phyloP scores from a whole-genome alignment of 2,888 invertebrate species.

The Lottia gigantea region DNA sequence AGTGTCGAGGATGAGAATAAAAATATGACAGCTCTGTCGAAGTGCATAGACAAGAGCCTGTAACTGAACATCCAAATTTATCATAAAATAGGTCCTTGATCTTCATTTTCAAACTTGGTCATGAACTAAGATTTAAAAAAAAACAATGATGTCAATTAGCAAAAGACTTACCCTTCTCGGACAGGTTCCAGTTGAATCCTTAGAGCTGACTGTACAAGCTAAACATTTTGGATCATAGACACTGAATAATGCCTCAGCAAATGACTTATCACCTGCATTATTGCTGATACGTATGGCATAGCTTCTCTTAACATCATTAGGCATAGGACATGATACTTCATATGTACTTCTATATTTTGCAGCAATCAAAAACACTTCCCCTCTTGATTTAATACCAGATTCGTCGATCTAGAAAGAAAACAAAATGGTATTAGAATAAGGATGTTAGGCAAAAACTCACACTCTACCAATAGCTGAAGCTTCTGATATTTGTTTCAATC shows the following conservation, averaged over 20 bases:
- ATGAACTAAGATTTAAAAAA: no score
- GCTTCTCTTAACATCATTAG: slow-evolving; percentile 26
- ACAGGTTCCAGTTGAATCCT: slow-evolving; percentile 28
- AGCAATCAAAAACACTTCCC: neutral
- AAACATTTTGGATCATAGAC: slow-evolving; percentile 33
- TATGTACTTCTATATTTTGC: slow-evolving; percentile 29
- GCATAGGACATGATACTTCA: slow-evolving; percentile 31
- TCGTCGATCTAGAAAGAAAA: slow-evolving; percentile 23
- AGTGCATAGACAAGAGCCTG: no score
- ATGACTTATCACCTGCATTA: slow-evolving; percentile 23
- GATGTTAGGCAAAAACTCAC: no score
- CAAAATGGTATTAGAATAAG: no score
- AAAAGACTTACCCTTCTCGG: slow-evolving; percentile 27
- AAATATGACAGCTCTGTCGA: no score
- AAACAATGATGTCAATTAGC: neutral
- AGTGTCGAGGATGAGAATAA: no score
- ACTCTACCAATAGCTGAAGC: no score
- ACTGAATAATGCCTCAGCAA: slow-evolving; percentile 26
- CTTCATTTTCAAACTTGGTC: no score
- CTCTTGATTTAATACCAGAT: slow-evolving; percentile 18
- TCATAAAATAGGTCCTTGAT: no score
- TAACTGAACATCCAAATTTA: no score
- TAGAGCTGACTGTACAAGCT: slow-evolving; percentile 24
- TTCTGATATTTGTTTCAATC: no score
- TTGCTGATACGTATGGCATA: slow-evolving; percentile 36